phyloP scores from a whole-genome alignment of 2,888 invertebrate species.

The Thereva nobilitata region DNA sequence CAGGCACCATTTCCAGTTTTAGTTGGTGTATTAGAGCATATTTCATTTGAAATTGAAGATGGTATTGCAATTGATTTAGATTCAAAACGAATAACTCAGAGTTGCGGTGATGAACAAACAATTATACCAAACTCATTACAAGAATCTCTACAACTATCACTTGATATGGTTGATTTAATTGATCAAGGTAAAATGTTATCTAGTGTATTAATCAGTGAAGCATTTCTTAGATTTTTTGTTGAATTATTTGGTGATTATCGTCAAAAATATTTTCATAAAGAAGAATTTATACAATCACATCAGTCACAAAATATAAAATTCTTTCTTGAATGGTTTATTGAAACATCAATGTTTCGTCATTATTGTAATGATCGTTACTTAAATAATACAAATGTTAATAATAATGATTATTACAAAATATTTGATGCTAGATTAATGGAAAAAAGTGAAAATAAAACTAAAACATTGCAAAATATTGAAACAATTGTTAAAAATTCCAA shows the following conservation, averaged over 20 bases:
- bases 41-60: slow-evolving; percentile 57
- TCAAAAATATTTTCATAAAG: slow-evolving; percentile 65
- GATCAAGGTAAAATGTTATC: slow-evolving; percentile 50
- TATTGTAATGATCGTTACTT: slow-evolving; percentile 55
- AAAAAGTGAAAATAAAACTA: slow-evolving; percentile 46
- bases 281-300: slow-evolving; percentile 69
- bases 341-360: slow-evolving; percentile 83
- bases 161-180: slow-evolving; percentile 48
- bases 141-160: slow-evolving; percentile 63
- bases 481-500: slow-evolving; percentile 46
- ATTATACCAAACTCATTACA: slow-evolving; percentile 73
- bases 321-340: slow-evolving; percentile 85
- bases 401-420: slow-evolving; percentile 43
- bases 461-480: slow-evolving; percentile 46
- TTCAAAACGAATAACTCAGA: slow-evolving; percentile 64
- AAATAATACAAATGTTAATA: slow-evolving; percentile 12
- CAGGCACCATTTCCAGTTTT: slow-evolving; percentile 79
- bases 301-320: slow-evolving; percentile 69
- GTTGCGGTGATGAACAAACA: slow-evolving; percentile 76
- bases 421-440: slow-evolving; percentile 47
- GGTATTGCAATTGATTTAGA: slow-evolving; percentile 78
- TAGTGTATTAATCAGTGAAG: slow-evolving; percentile 76
- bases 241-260: slow-evolving; percentile 74
- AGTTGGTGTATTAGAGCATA: slow-evolving; percentile 67
- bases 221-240: slow-evolving; percentile 77